Conservation (phyloP, 1,140 invertebrate species). For the Bursaphelenchus mucronatus region DNA sequence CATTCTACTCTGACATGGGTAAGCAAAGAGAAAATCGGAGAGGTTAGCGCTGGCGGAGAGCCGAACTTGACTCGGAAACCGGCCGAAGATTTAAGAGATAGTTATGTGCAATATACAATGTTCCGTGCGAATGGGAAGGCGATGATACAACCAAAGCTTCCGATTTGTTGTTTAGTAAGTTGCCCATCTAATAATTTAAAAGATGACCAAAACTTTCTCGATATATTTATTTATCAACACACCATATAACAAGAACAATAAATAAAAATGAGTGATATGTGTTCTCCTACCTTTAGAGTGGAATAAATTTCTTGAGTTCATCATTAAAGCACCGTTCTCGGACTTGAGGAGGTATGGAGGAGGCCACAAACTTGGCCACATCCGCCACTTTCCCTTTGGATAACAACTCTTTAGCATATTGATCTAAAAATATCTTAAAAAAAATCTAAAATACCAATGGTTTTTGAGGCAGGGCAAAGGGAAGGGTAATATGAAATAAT, state of each 20-base stretch:
- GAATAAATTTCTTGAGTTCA: slow-evolving; percentile 1
- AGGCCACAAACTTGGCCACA: not conserved
- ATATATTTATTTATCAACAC: too few relatives aligned
- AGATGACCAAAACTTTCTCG: too few relatives aligned
- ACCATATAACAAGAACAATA: not conserved
- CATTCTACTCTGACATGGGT: too few relatives aligned
- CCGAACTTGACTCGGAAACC: too few relatives aligned
- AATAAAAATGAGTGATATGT: not conserved
- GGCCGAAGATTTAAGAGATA: too few relatives aligned
- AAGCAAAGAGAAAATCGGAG: too few relatives aligned
- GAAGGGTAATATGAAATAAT: not conserved
- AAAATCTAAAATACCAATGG: not conserved
- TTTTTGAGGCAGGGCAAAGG: not conserved
- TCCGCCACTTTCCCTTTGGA: slow-evolving; percentile 7
- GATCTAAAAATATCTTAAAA: slow-evolving; percentile 4
- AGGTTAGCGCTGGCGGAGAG: too few relatives aligned
- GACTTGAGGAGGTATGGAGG: not conserved
- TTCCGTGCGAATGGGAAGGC: too few relatives aligned
- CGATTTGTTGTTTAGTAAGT: too few relatives aligned
- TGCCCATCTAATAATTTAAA: too few relatives aligned
- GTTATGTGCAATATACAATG: too few relatives aligned
- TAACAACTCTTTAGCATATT: slow-evolving; percentile 7
- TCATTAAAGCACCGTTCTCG: not conserved
- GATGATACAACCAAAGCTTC: too few relatives aligned
- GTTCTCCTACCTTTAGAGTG: not conserved